Percentiles rank a stretch among this genome's conserved stretches.
Conservation (phyloP, 2,888 invertebrate genomes). For the Microctonus aethiopoides region DNA sequence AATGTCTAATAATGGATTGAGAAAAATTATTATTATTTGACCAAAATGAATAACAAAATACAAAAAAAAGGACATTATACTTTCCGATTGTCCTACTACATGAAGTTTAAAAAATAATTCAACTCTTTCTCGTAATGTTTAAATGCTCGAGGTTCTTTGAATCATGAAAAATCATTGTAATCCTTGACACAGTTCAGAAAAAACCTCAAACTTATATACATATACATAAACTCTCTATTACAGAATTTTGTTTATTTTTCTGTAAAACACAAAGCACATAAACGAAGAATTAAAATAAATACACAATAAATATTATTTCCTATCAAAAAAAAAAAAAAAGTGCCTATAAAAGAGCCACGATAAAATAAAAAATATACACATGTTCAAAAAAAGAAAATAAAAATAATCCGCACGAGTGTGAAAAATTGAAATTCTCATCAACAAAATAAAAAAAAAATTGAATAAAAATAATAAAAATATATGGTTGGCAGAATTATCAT, state of each 20-base stretch:
- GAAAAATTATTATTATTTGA: no score
- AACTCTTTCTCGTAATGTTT: background rate
- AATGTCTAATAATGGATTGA: no score
- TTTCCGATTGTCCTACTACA: no score
- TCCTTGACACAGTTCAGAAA: slow-evolving; percentile 24
- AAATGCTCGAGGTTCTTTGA: background rate
- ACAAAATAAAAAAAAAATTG: background rate
- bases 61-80: no score
- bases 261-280: no score
- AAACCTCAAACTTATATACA: slow-evolving; percentile 5
- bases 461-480: background rate
- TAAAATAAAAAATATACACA: no score
- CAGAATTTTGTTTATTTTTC: background rate
- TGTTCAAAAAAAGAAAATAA: no score
- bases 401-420: background rate
- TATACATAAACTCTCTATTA: background rate
- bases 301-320: no score
- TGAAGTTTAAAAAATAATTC: no score
- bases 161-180: slow-evolving; percentile 19
- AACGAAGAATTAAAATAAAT: background rate
- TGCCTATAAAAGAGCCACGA: no score
- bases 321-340: no score
- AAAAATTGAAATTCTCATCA: background rate
- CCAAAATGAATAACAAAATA: no score
- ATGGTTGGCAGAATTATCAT: background rate